These are phyloP conservation scores for Amaurobius ferox DNA, from an alignment of 2,888 invertebrate genomes.

Conservation along the genomic window DNA sequence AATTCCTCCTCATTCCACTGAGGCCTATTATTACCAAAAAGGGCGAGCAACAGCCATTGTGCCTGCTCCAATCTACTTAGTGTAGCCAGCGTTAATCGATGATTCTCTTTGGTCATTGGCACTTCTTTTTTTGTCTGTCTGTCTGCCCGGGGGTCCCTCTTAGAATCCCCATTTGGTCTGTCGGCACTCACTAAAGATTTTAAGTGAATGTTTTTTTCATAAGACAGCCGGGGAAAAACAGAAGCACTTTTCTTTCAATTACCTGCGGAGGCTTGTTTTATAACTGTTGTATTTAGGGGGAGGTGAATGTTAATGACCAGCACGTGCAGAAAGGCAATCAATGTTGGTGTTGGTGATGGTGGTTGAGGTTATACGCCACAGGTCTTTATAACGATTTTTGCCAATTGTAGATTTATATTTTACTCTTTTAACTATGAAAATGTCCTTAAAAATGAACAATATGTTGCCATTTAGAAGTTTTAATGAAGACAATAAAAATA, in stretches of 20 bases:
- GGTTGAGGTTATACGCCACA: no score
- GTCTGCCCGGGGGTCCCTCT: constrained; percentile 37
- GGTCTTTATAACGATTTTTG: no score
- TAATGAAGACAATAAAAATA: no score
- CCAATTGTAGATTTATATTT: no score
- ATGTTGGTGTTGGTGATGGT: no score
- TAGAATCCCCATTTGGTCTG: constrained; percentile 23
- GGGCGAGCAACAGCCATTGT: constrained; percentile 13
- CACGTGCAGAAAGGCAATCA: constrained; percentile 61
- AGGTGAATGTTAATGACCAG: constrained; percentile 7
- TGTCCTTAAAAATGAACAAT: no score
- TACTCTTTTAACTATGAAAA: no score
- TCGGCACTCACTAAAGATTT: constrained; percentile 55
- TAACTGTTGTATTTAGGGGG: not conserved
- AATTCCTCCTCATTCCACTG: constrained; percentile 19
- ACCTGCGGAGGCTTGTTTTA: not conserved
- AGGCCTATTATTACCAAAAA: constrained; percentile 47
- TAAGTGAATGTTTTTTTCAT: constrained; percentile 43
- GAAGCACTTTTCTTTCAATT: constrained; percentile 9
- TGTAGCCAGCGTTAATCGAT: constrained; percentile 53
- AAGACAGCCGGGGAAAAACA: constrained; percentile 9
- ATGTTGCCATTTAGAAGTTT: no score
- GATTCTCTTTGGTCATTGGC: constrained; percentile 63
- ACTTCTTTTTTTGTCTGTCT: constrained; percentile 10
- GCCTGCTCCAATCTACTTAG: constrained; percentile 44